phyloP scores from a whole-genome alignment of 1,140 invertebrate species.

The Holotrichia oblita region DNA sequence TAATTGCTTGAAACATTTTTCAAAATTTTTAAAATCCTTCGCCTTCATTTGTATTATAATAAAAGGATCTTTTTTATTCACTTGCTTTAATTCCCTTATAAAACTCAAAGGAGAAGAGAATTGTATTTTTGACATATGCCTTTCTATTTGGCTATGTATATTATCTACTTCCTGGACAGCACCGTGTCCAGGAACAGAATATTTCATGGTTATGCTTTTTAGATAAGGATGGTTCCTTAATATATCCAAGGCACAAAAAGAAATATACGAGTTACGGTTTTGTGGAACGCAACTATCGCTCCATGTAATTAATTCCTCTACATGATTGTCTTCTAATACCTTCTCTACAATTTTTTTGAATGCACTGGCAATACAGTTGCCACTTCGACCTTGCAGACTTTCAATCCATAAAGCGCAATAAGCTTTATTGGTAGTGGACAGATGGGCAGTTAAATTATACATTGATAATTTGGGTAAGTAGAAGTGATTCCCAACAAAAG shows the following conservation, averaged over 20 bases:
- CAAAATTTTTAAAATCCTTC: no score
- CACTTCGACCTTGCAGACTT: constrained; percentile 45
- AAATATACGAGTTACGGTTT: constrained; percentile 54
- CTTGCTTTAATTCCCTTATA: no score
- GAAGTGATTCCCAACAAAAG: constrained; percentile 48
- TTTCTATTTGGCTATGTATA: constrained; percentile 28
- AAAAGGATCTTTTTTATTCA: no score
- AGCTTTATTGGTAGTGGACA: constrained; percentile 44
- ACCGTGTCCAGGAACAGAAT: constrained; percentile 52
- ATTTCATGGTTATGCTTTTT: constrained; percentile 51
- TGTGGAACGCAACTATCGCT: constrained; percentile 53
- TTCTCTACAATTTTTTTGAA: constrained; percentile 18
- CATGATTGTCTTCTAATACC: constrained; percentile 14
- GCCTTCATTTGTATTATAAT: no score
- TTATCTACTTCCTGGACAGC: constrained; percentile 48
- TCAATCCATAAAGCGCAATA: constrained; percentile 52
- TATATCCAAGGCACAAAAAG: constrained; percentile 48
- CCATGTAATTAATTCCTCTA: constrained; percentile 50
- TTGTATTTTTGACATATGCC: background rate
- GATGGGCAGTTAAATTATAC: constrained; percentile 52
- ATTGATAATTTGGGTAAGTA: constrained; percentile 51
- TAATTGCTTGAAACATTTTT: no score
- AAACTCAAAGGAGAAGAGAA: constrained; percentile 25
- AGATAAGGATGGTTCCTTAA: constrained; percentile 46
- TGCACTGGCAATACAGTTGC: constrained; percentile 53